Evolutionary conservation across 2,797 vertebrate genomes (phyloP).

Genomic region (Hirundo rustica): DNA sequence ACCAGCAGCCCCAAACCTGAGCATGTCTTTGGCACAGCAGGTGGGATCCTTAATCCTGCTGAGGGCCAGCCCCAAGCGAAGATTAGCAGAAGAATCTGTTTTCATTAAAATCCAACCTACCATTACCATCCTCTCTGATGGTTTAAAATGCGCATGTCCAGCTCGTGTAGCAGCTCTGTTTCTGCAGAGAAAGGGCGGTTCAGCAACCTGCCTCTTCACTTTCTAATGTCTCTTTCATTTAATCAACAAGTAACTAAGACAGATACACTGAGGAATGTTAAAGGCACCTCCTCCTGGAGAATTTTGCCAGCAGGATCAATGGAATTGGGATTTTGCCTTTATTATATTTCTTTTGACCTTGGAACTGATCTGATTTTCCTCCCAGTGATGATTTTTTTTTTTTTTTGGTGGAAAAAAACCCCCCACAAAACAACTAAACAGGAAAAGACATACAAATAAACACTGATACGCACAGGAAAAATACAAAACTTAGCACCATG

Average conservation of each 20-base stretch:
- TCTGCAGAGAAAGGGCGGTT: slow-evolving; percentile 27
- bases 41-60: slow-evolving; percentile 41
- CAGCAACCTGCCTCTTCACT: slow-evolving; percentile 23
- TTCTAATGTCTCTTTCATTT: not conserved
- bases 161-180: not conserved
- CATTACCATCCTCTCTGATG: slow-evolving; percentile 6
- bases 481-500: slow-evolving; percentile 62
- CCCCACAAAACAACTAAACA: not conserved
- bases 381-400: not conserved
- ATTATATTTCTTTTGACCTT: not conserved
- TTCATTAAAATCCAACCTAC: slow-evolving; percentile 59
- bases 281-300: slow-evolving; percentile 24
- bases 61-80: slow-evolving; percentile 43
- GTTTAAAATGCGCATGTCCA: not conserved
- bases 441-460: slow-evolving; percentile 60
- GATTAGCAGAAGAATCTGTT: slow-evolving; percentile 65
- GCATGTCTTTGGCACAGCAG: slow-evolving; percentile 55
- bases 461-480: slow-evolving; percentile 40
- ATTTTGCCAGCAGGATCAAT: slow-evolving; percentile 1
- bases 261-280: not conserved
- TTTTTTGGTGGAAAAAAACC: not conserved
- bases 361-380: slow-evolving; percentile 29
- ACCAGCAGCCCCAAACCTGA: slow-evolving; percentile 29
- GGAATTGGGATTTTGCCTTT: slow-evolving; percentile 1
- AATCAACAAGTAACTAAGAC: not conserved